Conservation (phyloP, 53 echinoderm and acorn worm genomes). For the Crossaster papposus region DNA sequence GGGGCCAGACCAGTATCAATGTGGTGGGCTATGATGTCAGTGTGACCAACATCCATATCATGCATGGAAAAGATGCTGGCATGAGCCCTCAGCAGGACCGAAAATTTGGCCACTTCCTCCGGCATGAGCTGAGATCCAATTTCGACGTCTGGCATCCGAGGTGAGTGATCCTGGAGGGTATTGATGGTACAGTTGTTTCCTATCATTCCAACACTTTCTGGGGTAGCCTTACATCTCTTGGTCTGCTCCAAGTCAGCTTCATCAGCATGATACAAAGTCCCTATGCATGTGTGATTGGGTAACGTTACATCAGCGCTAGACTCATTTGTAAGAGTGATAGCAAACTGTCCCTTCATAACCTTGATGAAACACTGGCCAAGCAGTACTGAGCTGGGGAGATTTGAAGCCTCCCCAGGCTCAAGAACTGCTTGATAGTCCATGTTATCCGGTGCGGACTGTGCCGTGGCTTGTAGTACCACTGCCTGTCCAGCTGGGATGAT, state of each 20-base stretch:
- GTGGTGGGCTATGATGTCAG: background rate
- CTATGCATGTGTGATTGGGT: background rate
- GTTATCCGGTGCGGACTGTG: background rate
- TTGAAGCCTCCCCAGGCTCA: background rate
- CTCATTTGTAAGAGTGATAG: background rate
- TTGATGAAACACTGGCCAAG: background rate
- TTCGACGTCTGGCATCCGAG: background rate
- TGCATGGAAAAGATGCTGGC: background rate
- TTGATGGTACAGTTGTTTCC: too few species aligned
- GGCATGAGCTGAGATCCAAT: background rate
- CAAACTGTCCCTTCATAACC: background rate
- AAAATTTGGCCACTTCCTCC: background rate
- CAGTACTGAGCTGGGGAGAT: background rate
- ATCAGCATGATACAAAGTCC: constrained; percentile 1
- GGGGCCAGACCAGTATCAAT: background rate
- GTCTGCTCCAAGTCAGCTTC: background rate
- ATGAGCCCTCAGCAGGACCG: background rate
- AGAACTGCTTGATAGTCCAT: background rate
- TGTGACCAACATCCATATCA: too few species aligned
- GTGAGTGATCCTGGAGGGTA: background rate
- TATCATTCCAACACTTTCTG: too few species aligned
- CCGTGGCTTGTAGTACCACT: background rate
- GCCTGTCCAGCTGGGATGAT: background rate
- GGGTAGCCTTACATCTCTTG: background rate
- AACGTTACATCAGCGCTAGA: background rate